Percentiles rank a stretch among this genome's conserved stretches.
These are phyloP conservation scores for Eupithecia vulgata DNA, from an alignment of 2,888 invertebrate genomes.

Conservation along the genomic window DNA sequence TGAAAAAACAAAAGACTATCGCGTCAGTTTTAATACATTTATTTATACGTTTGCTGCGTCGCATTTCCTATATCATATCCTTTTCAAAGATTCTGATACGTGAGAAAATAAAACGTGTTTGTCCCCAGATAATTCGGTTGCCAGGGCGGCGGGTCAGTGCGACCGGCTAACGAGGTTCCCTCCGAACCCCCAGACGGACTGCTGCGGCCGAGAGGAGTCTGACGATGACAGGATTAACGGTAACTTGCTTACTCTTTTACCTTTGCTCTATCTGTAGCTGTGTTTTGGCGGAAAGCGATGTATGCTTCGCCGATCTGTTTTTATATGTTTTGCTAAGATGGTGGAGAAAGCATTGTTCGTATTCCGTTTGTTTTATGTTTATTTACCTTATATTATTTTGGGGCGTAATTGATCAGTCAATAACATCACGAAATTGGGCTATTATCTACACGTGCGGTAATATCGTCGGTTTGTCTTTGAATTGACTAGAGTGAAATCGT, in stretches of 20 bases:
- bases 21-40: no score
- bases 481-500: no score
- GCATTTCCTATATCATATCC: not conserved
- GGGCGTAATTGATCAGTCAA: no score
- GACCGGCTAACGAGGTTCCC: slow-evolving; percentile 59
- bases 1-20: no score
- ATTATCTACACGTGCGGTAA: no score
- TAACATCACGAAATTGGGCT: no score
- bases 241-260: slow-evolving; percentile 50
- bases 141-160: slow-evolving; percentile 55
- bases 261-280: slow-evolving; percentile 21
- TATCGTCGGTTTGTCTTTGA: no score
- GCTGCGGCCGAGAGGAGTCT: slow-evolving; percentile 70
- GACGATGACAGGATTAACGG: slow-evolving; percentile 65
- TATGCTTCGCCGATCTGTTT: not conserved
- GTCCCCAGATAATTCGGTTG: slow-evolving; percentile 37
- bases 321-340: not conserved
- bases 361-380: no score
- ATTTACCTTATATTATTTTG: no score
- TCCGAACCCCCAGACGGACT: slow-evolving; percentile 64
- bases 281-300: slow-evolving; percentile 16
- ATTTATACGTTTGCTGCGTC: no score
- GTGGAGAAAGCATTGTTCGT: not conserved
- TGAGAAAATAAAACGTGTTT: slow-evolving; percentile 21
- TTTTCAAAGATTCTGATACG: not conserved